Evolutionary conservation across 2,888 invertebrate species (phyloP), one percentile per base, ranked within the genome.

Genomic region (Julus scanicus): DNA sequence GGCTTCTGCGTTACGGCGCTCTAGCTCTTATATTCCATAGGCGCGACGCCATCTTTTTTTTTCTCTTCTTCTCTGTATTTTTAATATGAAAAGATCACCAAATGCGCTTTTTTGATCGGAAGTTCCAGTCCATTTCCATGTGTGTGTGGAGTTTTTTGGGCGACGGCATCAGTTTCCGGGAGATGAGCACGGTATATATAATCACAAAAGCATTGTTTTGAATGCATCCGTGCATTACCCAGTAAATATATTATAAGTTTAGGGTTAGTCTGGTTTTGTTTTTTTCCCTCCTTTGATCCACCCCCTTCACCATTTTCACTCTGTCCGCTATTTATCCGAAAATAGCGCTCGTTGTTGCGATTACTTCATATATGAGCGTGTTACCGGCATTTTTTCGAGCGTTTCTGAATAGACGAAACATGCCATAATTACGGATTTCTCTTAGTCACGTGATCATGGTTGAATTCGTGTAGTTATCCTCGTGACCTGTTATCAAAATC

Each of bases 151-250:
- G 4, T 71, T 71, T 71, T 71, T 71, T 20, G 71, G 71, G 71
- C 29, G 71, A 71, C 20, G 71, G 71, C 71, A 71, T 71, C 71
- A 71, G 71, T 71, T 71, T 71, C 71, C 71, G 71, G 71, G 71
- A 71, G 71, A 71, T 71, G 71, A 71, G 71, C 71, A 71, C 71
- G 71, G 29, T 71, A n/a, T n/a, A 29, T 71, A 71, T 71, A 71
- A 71, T 71, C 71, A 71, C 71, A 71, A 71, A 71, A 71, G 71
- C 71, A 71, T 71, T 71, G 71, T 71, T 71, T 71, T 71, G 20
- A 71, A 71, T 29, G 71, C 71, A 71, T 20, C 71, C 71, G 29
- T 29, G 71, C 71, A 71, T 71, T 29, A 17, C 71, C 29, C 71
- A 29, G 71, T 71, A 71, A 71, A 71, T 71, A 71, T 71, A 71